These are phyloP conservation scores for Spodoptera picta DNA, from an alignment of 2,888 invertebrate species.

Conservation along the genomic window DNA sequence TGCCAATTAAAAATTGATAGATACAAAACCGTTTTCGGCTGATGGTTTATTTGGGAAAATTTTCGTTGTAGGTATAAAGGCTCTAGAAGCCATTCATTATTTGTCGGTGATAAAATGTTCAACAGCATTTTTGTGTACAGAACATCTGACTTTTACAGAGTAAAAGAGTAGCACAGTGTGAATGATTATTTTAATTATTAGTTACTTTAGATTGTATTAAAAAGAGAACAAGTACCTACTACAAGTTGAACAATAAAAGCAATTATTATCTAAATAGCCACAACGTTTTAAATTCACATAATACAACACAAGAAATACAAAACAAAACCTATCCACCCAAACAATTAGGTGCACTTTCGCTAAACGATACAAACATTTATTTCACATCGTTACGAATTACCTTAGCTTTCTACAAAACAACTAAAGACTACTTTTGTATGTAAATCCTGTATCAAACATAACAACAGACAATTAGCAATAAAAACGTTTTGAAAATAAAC, in stretches of 20 bases:
- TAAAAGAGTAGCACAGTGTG: no score
- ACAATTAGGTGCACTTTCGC: conserved; percentile 11
- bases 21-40: conserved; percentile 70
- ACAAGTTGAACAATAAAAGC: no score
- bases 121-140: neutral
- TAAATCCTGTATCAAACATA: conserved; percentile 56
- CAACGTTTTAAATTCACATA: no score
- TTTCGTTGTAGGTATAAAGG: neutral
- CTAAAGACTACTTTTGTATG: conserved; percentile 57
- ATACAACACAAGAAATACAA: neutral
- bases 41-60: conserved; percentile 44
- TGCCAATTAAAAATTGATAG: conserved; percentile 89
- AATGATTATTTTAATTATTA: no score
- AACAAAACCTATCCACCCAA: conserved; percentile 5
- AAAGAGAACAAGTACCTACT: no score
- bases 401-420: conserved; percentile 42
- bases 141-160: neutral
- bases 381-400: conserved; percentile 48
- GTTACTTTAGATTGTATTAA: no score
- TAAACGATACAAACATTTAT: conserved; percentile 33
- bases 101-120: no score
- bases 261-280: no score
- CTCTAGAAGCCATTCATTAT: conserved; percentile 5
- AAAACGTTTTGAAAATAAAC: conserved; percentile 53
- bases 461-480: conserved; percentile 60